These are phyloP conservation scores for Bradypodion pumilum DNA, from an alignment of 2,797 vertebrate species.

Conservation along the genomic window DNA sequence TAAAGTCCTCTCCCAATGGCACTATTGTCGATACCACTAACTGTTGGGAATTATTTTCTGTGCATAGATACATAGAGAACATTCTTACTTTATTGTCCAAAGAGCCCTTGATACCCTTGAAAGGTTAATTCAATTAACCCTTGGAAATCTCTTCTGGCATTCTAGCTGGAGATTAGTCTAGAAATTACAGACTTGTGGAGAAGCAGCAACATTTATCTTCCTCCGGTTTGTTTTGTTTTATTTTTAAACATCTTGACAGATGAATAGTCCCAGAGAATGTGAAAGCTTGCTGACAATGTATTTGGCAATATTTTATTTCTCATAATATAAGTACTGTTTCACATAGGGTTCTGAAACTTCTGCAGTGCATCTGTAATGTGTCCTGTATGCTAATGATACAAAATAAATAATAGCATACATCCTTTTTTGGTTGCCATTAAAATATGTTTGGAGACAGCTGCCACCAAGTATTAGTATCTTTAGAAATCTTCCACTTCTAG, in stretches of 20 bases:
- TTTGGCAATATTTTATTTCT: background rate
- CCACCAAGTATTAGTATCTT: background rate
- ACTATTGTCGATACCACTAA: background rate
- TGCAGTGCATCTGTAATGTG: background rate
- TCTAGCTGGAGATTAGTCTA: too few species aligned
- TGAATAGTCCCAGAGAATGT: background rate
- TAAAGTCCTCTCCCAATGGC: background rate
- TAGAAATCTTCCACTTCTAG: background rate
- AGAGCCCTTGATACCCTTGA: background rate
- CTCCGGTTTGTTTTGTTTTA: background rate
- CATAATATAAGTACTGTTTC: background rate
- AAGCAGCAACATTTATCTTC: background rate
- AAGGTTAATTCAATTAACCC: too few species aligned
- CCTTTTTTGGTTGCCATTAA: background rate
- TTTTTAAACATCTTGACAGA: background rate
- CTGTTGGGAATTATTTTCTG: too few species aligned
- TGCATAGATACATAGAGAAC: too few species aligned
- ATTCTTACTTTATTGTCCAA: background rate
- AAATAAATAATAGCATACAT: background rate
- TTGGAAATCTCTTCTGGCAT: too few species aligned
- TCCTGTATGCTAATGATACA: background rate
- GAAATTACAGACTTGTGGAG: too few species aligned
- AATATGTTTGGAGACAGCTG: background rate
- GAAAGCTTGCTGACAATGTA: background rate
- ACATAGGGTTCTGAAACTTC: background rate